These are phyloP conservation scores for Amphiura filiformis DNA, from an alignment of 35 echinoderm and acorn worm species.

Conservation along the genomic window DNA sequence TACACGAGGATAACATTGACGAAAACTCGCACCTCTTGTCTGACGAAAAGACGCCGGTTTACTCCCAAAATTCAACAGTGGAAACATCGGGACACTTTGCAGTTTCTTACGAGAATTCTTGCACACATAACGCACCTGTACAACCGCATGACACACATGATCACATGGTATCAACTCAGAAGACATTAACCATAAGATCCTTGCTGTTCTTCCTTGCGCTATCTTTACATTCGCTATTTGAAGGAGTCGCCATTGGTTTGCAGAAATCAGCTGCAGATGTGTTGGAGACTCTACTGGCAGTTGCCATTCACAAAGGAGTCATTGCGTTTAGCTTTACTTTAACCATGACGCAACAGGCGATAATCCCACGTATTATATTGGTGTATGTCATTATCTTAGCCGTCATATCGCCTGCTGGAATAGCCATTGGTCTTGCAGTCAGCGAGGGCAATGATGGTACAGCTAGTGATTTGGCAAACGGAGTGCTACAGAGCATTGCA, in stretches of 20 bases:
- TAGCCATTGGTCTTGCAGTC: conserved; percentile 16
- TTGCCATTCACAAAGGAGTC: conserved; percentile 36
- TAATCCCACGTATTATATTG: not conserved
- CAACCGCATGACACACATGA: not conserved
- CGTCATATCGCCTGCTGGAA: conserved; percentile 19
- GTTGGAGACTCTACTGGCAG: not conserved
- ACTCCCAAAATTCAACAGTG: too few species aligned
- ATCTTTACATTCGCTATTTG: conserved; percentile 38
- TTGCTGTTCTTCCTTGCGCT: conserved; percentile 31
- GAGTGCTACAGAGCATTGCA: conserved; percentile 41
- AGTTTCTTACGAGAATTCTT: not conserved
- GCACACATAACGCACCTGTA: not conserved
- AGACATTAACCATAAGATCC: conserved; percentile 12
- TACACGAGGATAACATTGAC: too few species aligned
- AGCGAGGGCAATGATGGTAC: not conserved
- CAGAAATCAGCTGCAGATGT: not conserved
- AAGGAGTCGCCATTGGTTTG: conserved; percentile 39
- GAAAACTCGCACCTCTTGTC: too few species aligned
- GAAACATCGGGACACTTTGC: too few species aligned
- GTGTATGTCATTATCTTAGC: conserved; percentile 4
- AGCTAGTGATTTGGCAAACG: not conserved
- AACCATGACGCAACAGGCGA: not conserved
- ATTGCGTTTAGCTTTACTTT: conserved; percentile 31
- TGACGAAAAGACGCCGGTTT: too few species aligned
- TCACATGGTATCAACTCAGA: not conserved